Percentiles rank a stretch among this genome's conserved stretches.
Conservation (phyloP, 92 coral and sea anemone species). For the Siderastrea radians region DNA sequence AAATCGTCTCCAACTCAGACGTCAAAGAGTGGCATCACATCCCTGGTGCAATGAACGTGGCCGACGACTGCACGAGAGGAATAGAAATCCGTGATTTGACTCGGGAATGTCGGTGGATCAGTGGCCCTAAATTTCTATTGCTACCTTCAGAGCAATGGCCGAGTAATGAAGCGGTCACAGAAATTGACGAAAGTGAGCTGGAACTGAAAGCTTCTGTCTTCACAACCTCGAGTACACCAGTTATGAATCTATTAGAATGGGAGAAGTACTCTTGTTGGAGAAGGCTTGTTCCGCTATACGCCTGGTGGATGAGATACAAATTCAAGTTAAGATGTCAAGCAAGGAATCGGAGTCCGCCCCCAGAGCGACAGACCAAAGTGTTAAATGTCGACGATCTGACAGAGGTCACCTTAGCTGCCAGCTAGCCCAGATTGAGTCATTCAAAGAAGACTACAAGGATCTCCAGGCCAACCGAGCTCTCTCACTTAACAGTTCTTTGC, state of each 20-base stretch:
- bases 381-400: neutral
- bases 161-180: neutral
- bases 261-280: neutral
- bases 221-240: neutral
- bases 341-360: too few relatives aligned
- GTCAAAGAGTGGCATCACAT: slow-evolving; percentile 54
- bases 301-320: too few relatives aligned
- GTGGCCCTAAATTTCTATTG: slow-evolving; percentile 29
- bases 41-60: slow-evolving; percentile 42
- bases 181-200: neutral
- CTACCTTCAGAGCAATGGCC: slow-evolving; percentile 4
- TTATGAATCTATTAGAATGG: neutral
- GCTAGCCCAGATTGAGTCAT: slow-evolving; percentile 16
- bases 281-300: too few relatives aligned
- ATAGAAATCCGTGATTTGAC: too few relatives aligned
- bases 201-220: neutral
- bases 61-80: too few relatives aligned
- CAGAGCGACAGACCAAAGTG: neutral
- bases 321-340: too few relatives aligned
- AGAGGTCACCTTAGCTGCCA: slow-evolving; percentile 5
- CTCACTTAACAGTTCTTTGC: neutral
- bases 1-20: slow-evolving; percentile 27
- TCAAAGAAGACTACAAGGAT: neutral
- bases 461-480: neutral
- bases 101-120: slow-evolving; percentile 48